Evolutionary conservation across 2,113 vertebrate species (phyloP).

Genomic region (Macaca fascicularis): DNA sequence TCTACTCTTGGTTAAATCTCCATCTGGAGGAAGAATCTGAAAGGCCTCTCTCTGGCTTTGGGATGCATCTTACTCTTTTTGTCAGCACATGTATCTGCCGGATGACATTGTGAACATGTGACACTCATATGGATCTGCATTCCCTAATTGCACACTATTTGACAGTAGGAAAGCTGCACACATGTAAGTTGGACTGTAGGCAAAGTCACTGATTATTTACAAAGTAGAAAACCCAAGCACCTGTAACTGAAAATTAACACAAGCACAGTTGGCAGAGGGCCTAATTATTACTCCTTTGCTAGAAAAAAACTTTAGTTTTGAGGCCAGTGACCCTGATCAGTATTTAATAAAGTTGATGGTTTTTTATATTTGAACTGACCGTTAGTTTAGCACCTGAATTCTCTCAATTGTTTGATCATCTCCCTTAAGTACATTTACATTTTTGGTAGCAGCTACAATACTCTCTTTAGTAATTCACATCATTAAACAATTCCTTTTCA

Average conservation of each 20-base stretch:
- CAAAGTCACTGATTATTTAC: not conserved
- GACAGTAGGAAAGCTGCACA: not conserved
- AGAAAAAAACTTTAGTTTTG: not conserved
- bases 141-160: not conserved
- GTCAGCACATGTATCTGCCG: not conserved
- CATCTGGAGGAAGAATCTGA: not conserved
- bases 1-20: not conserved
- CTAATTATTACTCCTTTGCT: not conserved
- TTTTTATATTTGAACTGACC: not conserved
- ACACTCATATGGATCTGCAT: not conserved
- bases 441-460: not conserved
- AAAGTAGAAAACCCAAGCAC: not conserved
- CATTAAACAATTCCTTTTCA: not conserved
- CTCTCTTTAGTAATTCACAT: constrained; percentile 22
- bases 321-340: not conserved
- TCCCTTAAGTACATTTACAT: constrained; percentile 16
- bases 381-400: constrained; percentile 39
- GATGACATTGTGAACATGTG: not conserved
- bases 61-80: not conserved
- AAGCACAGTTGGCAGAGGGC: not conserved
- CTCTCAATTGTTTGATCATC: constrained; percentile 40
- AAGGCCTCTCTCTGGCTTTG: not conserved
- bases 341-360: not conserved
- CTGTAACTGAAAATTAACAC: not conserved
- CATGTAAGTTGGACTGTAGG: not conserved